phyloP scores from a whole-genome alignment of 2,888 invertebrate genomes.

The Conops quadrifasciatus region DNA sequence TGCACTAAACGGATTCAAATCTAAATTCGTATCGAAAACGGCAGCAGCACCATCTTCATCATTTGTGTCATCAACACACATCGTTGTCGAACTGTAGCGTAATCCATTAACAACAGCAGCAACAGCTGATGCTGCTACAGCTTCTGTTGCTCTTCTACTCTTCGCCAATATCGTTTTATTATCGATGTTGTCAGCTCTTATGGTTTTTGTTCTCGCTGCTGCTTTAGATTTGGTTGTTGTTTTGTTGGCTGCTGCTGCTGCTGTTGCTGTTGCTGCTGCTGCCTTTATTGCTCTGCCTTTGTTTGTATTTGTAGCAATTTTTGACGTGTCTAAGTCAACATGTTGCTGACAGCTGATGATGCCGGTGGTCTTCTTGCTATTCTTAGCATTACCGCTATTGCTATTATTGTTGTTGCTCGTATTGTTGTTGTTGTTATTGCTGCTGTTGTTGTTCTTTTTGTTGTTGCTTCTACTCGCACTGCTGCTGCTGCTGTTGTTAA shows the following conservation, averaged over 20 bases:
- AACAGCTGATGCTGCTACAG: slow-evolving; percentile 20
- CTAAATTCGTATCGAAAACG: no score
- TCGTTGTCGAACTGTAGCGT: neutral
- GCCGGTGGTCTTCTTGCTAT: no score
- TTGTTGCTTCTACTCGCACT: neutral
- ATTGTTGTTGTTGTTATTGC: slow-evolving; percentile 30
- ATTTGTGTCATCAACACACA: neutral
- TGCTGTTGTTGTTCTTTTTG: slow-evolving; percentile 24
- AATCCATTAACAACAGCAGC: slow-evolving; percentile 13
- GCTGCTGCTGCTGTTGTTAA: slow-evolving; percentile 36
- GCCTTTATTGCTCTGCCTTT: no score
- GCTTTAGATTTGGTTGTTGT: neutral
- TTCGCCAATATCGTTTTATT: neutral
- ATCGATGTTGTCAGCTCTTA: neutral
- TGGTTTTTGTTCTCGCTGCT: slow-evolving; percentile 6
- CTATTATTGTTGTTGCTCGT: slow-evolving; percentile 11
- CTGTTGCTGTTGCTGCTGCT: slow-evolving; percentile 26
- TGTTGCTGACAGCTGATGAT: slow-evolving; percentile 23
- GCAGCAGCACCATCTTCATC: neutral
- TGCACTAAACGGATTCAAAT: no score
- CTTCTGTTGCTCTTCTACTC: neutral
- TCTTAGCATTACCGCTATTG: slow-evolving; percentile 4
- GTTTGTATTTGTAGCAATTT: no score
- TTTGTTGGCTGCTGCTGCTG: neutral
- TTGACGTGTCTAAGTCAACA: slow-evolving; percentile 3